These are phyloP conservation scores for Euthynnus affinis DNA, from an alignment of 2,797 vertebrate species.

Conservation along the genomic window DNA sequence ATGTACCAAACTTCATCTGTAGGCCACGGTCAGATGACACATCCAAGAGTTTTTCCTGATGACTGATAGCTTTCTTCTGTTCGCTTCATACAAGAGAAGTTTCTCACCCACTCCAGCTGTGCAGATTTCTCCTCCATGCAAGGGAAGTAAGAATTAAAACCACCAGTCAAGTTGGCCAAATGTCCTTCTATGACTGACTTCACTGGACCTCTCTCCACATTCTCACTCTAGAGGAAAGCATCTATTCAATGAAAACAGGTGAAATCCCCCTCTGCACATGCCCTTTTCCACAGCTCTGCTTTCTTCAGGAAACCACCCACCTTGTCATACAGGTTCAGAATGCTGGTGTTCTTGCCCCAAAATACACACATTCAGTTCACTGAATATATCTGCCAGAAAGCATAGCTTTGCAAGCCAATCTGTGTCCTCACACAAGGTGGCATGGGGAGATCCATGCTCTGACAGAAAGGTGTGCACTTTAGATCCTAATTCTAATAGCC, in stretches of 20 bases:
- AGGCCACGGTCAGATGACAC: conserved; percentile 21
- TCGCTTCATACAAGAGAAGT: conserved; percentile 27
- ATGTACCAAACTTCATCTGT: conserved; percentile 4
- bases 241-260: conserved; percentile 13
- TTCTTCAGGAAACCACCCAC: conserved; percentile 30
- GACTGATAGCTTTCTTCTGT: conserved; percentile 23
- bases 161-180: conserved; percentile 15
- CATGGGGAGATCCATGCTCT: conserved; percentile 20
- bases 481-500: conserved; percentile 12
- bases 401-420: conserved; percentile 10
- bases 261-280: conserved; percentile 2
- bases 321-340: conserved; percentile 31
- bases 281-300: conserved; percentile 38
- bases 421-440: conserved; percentile 31
- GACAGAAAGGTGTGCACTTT: conserved; percentile 23
- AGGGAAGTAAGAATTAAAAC: conserved; percentile 12
- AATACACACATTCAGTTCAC: conserved; percentile 11
- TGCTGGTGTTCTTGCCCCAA: conserved; percentile 2
- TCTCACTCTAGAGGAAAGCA: conserved; percentile 10
- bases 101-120: conserved; percentile 30
- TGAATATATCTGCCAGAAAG: conserved; percentile 22
- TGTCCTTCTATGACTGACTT: not conserved
- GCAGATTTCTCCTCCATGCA: conserved; percentile 25
- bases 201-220: not conserved
- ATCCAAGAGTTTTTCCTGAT: conserved; percentile 25